These are phyloP conservation scores for Mesopsocus fuscifrons DNA, from an alignment of 2,888 invertebrate species.

Conservation along the genomic window DNA sequence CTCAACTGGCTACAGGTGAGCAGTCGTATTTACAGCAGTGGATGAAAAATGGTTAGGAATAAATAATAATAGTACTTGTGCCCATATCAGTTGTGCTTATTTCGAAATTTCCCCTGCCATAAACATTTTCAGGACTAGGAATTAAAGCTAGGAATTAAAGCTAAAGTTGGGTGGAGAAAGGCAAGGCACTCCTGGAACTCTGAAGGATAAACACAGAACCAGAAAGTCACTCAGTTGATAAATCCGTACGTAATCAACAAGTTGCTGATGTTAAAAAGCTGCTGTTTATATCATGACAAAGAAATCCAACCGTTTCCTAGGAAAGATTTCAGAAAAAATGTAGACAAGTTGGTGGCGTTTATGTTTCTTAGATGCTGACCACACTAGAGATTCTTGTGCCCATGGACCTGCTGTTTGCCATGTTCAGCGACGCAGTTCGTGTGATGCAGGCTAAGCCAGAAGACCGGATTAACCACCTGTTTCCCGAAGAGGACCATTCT, in stretches of 20 bases:
- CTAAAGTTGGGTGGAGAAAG: too few relatives aligned
- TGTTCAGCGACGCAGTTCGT: conserved; percentile 75
- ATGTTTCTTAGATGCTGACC: conserved; percentile 71
- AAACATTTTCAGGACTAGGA: too few relatives aligned
- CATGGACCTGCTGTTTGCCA: conserved; percentile 63
- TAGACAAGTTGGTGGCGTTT: too few relatives aligned
- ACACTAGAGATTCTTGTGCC: conserved; percentile 81
- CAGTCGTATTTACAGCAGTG: not conserved
- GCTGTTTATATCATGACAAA: too few relatives aligned
- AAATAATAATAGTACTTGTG: conserved; percentile 3
- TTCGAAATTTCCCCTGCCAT: conserved; percentile 3
- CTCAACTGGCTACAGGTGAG: conserved; percentile 68
- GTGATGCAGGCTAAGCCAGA: conserved; percentile 37
- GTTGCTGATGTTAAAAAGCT: too few relatives aligned
- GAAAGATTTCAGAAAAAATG: too few relatives aligned
- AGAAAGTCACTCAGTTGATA: too few relatives aligned
- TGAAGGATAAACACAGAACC: too few relatives aligned
- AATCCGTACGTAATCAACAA: too few relatives aligned
- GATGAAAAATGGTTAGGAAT: not conserved
- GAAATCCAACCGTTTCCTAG: too few relatives aligned
- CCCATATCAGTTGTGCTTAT: not conserved
- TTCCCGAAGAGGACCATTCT: conserved; percentile 21
- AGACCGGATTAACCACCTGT: conserved; percentile 21
- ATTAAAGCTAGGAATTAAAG: too few relatives aligned
- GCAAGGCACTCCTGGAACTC: too few relatives aligned